Evolutionary conservation across 2,113 vertebrate species (phyloP).

Genomic region (Amphiprion percula): DNA sequence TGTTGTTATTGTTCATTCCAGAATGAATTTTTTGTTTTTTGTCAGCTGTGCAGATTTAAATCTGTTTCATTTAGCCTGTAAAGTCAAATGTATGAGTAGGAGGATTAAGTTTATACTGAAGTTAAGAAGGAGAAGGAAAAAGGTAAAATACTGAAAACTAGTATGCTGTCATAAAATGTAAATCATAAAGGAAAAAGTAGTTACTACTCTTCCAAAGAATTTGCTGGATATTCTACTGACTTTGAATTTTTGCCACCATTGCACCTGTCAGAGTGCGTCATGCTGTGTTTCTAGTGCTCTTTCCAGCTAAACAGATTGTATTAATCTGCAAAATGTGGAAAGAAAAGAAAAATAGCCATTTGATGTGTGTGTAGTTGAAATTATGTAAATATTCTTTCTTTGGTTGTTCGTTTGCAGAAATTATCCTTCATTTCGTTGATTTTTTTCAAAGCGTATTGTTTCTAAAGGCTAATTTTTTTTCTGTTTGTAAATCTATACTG

Average conservation of each 20-base stretch:
- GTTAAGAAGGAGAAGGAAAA: slow-evolving; percentile 8
- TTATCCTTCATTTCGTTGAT: neutral
- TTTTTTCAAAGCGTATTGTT: neutral
- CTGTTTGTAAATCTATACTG: slow-evolving; percentile 3
- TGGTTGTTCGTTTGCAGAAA: slow-evolving; percentile 1
- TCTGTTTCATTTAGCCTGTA: neutral
- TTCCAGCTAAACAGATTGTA: neutral
- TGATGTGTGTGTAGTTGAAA: slow-evolving; percentile 19
- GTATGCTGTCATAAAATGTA: rapidly evolving
- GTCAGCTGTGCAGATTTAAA: neutral
- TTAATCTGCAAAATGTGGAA: neutral
- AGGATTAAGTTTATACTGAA: slow-evolving; percentile 24
- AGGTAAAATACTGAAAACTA: neutral
- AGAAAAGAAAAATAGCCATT: neutral
- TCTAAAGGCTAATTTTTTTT: neutral
- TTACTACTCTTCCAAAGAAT: neutral
- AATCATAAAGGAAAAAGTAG: neutral
- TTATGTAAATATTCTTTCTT: slow-evolving; percentile 32
- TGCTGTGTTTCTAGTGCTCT: neutral
- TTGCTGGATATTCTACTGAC: neutral
- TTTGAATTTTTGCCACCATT: slow-evolving; percentile 20
- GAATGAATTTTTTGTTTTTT: neutral
- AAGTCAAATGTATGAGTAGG: neutral
- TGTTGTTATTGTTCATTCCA: neutral
- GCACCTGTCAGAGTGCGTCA: slow-evolving; percentile 27